phyloP scores from a whole-genome alignment of 2,113 vertebrate species.

The Phylloscopus whistleri region DNA sequence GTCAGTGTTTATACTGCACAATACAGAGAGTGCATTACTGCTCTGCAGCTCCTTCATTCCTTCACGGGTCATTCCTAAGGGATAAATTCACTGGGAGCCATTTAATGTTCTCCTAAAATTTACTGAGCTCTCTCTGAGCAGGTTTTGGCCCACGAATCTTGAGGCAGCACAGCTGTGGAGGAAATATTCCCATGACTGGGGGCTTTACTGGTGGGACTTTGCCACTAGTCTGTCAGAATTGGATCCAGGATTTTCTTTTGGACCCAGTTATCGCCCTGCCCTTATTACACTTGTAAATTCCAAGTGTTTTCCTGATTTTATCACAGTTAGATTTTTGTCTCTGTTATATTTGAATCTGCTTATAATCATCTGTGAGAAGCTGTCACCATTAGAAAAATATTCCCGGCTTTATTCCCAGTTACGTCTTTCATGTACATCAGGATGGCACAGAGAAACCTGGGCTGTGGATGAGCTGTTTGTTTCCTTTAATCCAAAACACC shows the following conservation, averaged over 20 bases:
- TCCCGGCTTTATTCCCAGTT: not conserved
- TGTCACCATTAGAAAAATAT: not conserved
- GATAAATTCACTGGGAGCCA: not conserved
- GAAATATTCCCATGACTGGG: accelerated
- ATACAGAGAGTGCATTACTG: accelerated
- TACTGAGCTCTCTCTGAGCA: not conserved
- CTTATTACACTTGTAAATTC: not conserved
- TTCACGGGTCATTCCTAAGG: not conserved
- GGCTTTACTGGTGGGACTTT: not conserved
- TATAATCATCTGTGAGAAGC: not conserved
- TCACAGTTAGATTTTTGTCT: not conserved
- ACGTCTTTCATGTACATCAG: not conserved
- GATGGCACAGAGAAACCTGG: not conserved
- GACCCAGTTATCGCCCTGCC: not conserved
- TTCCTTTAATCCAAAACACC: not conserved
- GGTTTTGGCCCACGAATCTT: not conserved
- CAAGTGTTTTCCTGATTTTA: not conserved
- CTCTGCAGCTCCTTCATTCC: not conserved
- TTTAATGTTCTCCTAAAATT: not conserved
- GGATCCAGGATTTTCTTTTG: not conserved
- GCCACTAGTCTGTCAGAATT: not conserved
- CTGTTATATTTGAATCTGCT: not conserved
- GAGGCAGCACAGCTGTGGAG: not conserved
- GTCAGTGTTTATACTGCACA: not conserved
- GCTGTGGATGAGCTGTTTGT: not conserved